Percentiles rank a stretch among this genome's conserved stretches.
Evolutionary conservation across 2,113 vertebrate genomes (phyloP).

Genomic region (Panthera tigris): DNA sequence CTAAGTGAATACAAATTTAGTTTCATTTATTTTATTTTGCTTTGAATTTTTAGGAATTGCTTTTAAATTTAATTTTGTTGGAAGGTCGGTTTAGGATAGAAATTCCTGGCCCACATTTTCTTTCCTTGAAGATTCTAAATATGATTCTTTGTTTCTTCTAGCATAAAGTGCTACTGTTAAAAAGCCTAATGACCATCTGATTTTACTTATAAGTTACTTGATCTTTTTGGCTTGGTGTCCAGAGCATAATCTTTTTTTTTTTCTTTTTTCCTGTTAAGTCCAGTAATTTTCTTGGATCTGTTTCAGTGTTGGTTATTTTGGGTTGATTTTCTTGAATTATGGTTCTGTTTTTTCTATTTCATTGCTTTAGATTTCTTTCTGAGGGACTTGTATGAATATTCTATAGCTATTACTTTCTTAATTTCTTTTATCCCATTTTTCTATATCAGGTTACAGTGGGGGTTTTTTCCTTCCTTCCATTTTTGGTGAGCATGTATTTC

Average conservation of each 20-base stretch:
- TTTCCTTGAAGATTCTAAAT: neutral
- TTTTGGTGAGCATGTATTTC: neutral
- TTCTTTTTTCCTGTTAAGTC: neutral
- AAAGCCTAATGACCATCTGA: neutral
- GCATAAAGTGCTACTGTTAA: neutral
- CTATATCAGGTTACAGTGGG: neutral
- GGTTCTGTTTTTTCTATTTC: neutral
- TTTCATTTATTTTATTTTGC: conserved; percentile 2
- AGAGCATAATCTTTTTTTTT: neutral
- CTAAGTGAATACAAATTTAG: neutral
- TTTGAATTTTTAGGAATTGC: neutral
- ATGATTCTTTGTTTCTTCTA: neutral
- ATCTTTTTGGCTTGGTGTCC: neutral
- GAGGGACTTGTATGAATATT: neutral
- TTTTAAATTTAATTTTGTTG: conserved; percentile 31
- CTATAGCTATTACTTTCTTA: neutral
- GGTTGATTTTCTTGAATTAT: neutral
- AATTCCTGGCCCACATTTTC: neutral
- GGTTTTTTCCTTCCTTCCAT: neutral
- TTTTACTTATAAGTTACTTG: conserved; percentile 10
- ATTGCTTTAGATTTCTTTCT: neutral
- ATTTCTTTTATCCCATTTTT: neutral
- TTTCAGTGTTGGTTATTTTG: neutral
- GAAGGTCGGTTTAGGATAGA: neutral
- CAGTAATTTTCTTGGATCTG: neutral